These are phyloP conservation scores for Ennomos erosarius DNA, from an alignment of 2,888 invertebrate genomes.

Conservation along the genomic window DNA sequence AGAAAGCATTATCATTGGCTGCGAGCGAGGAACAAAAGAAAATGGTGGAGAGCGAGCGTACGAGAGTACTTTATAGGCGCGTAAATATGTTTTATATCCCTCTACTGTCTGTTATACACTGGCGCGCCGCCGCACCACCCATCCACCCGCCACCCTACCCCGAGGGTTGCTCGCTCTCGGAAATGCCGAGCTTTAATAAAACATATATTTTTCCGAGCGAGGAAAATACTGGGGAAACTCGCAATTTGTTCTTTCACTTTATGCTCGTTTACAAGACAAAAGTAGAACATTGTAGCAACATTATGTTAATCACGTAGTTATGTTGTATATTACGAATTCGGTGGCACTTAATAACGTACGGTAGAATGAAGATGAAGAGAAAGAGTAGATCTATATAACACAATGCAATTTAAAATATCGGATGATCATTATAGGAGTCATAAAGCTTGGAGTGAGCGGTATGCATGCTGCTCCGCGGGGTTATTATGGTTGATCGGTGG, in stretches of 20 bases:
- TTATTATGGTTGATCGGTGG: conserved; percentile 59
- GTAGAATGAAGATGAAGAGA: conserved; percentile 27
- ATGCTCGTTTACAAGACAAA: conserved; percentile 86
- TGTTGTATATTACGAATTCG: conserved; percentile 67
- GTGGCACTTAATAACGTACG: conserved; percentile 47
- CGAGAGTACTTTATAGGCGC: conserved; percentile 86
- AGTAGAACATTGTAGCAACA: conserved; percentile 84
- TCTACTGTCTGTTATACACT: conserved; percentile 85
- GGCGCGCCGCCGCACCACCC: conserved; percentile 75
- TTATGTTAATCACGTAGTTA: conserved; percentile 83
- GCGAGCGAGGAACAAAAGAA: conserved; percentile 83
- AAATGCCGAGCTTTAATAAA: conserved; percentile 86
- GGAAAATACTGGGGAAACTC: conserved; percentile 86
- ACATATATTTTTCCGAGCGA: conserved; percentile 86
- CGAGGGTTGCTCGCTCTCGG: conserved; percentile 82
- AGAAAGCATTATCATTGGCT: conserved; percentile 85
- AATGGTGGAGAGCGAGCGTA: conserved; percentile 83
- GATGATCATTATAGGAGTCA: conserved; percentile 58
- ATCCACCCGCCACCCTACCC: conserved; percentile 60
- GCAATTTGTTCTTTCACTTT: conserved; percentile 86
- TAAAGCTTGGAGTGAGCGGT: conserved; percentile 56
- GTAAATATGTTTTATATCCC: conserved; percentile 86
- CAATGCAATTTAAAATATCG: conserved; percentile 43
- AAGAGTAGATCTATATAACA: conserved; percentile 22
- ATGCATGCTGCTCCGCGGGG: conserved; percentile 35